Conservation (phyloP, 2,113 vertebrate genomes). For the Steatornis caripensis region DNA sequence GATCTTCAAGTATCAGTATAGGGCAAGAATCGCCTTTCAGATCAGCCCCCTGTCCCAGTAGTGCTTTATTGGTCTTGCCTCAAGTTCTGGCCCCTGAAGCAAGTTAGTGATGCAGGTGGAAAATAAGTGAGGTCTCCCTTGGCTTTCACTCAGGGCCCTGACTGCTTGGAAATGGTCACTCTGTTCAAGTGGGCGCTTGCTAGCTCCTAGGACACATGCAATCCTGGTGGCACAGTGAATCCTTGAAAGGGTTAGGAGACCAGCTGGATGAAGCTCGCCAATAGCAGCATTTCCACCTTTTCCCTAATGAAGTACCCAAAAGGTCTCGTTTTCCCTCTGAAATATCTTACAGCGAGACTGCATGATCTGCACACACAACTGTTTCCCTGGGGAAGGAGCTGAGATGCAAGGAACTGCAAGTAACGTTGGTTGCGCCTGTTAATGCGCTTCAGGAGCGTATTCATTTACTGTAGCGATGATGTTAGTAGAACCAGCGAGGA, state of each 20-base stretch:
- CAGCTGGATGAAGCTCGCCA: neutral
- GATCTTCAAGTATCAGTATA: neutral
- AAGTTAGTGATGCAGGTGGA: neutral
- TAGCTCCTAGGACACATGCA: neutral
- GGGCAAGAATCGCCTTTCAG: neutral
- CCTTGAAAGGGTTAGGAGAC: neutral
- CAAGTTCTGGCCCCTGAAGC: neutral
- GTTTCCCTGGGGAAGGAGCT: neutral
- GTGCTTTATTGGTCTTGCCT: neutral
- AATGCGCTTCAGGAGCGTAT: neutral
- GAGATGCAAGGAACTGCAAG: neutral
- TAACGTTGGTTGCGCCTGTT: neutral
- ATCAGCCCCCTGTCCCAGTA: neutral
- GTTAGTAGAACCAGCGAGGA: neutral
- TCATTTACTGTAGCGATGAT: neutral
- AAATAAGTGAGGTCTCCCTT: neutral
- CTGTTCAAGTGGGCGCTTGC: neutral
- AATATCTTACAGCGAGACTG: neutral
- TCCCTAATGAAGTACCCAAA: neutral
- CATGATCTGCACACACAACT: neutral
- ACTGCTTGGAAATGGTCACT: neutral
- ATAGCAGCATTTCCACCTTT: neutral
- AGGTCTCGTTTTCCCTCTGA: neutral
- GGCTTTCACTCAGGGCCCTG: neutral
- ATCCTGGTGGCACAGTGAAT: neutral